These are phyloP conservation scores for Oxyura jamaicensis DNA, from an alignment of 2,113 vertebrate species.

Conservation along the genomic window DNA sequence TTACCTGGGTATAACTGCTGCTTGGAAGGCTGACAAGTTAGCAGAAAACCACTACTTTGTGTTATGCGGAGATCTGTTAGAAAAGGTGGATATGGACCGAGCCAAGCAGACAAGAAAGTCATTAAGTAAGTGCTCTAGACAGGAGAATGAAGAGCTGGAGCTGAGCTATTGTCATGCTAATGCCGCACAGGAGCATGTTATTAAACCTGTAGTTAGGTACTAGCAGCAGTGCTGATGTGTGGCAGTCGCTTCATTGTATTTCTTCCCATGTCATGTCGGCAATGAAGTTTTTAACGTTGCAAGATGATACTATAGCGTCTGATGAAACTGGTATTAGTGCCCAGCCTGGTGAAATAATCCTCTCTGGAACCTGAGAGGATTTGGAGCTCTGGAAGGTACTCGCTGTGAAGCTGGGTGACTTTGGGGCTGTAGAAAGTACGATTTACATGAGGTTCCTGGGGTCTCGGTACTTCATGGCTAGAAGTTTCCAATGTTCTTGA, in stretches of 20 bases:
- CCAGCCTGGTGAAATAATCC: background rate
- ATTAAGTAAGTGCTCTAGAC: background rate
- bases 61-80: background rate
- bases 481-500: background rate
- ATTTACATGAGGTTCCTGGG: background rate
- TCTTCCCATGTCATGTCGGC: background rate
- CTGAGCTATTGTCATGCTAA: background rate
- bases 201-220: background rate
- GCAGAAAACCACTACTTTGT: background rate
- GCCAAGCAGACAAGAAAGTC: background rate
- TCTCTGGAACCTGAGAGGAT: background rate
- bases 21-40: background rate
- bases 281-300: background rate
- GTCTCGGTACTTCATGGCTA: background rate
- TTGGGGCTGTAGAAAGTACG: background rate
- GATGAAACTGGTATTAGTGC: background rate
- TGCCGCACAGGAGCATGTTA: background rate
- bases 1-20: constrained; percentile 26
- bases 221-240: background rate
- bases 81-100: background rate
- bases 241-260: background rate
- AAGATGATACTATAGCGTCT: background rate
- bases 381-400: background rate
- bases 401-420: accelerated
- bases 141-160: background rate